Evolutionary conservation across 1,140 invertebrate genomes (phyloP).

Genomic region (Ectropis grisescens): DNA sequence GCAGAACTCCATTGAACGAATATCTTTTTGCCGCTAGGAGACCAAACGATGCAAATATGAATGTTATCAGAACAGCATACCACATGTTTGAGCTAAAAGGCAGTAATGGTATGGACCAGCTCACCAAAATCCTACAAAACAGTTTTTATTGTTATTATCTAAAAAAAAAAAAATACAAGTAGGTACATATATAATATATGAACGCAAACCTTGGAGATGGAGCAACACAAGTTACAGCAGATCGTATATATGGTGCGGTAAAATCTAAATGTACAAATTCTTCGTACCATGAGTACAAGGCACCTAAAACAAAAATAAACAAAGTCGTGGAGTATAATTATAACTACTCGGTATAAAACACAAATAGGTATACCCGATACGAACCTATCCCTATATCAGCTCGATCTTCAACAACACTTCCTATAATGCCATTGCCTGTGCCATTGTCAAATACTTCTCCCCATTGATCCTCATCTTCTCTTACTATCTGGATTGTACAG

Average conservation of each 20-base stretch:
- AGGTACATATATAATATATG: no score
- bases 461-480: conserved; percentile 69
- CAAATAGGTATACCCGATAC: no score
- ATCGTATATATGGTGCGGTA: conserved; percentile 66
- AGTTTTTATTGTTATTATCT: no score
- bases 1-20: conserved; percentile 35
- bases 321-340: no score
- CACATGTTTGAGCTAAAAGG: conserved; percentile 50
- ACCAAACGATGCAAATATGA: conserved; percentile 36
- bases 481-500: conserved; percentile 60
- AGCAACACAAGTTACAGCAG: conserved; percentile 72
- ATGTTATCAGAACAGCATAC: conserved; percentile 35
- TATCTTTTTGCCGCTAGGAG: conserved; percentile 38
- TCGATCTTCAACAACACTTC: conserved; percentile 71
- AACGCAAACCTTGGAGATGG: conserved; percentile 72
- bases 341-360: no score
- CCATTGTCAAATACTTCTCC: conserved; percentile 72
- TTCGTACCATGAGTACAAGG: conserved; percentile 73
- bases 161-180: no score
- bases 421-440: conserved; percentile 71
- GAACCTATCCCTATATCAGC: conserved; percentile 73
- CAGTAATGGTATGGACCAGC: conserved; percentile 51
- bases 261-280: conserved; percentile 70
- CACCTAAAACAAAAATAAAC: conserved; percentile 43
- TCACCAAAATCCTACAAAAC: conserved; percentile 38